Evolutionary conservation across 2,888 invertebrate genomes (phyloP).

Genomic region (Meteorus colon): DNA sequence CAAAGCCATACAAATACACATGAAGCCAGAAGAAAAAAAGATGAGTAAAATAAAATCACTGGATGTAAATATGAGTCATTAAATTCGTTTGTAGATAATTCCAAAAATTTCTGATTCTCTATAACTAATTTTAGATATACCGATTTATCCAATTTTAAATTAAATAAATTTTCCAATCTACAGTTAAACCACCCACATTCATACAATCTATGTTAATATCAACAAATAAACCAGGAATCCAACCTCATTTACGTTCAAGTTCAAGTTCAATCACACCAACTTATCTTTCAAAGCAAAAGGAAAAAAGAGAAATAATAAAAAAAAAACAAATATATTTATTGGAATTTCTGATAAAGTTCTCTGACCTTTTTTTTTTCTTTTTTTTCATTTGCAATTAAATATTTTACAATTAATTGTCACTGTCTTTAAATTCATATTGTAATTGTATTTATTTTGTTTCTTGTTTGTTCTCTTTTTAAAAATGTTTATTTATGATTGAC

Average conservation of each 20-base stretch:
- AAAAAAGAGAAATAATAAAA: neutral
- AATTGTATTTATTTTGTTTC: neutral
- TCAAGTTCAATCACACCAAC: slow-evolving; percentile 11
- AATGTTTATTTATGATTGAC: neutral
- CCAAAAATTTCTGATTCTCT: neutral
- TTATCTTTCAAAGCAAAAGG: neutral
- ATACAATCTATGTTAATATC: neutral
- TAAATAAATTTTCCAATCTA: too few species aligned
- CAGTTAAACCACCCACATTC: neutral
- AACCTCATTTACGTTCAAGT: slow-evolving; percentile 3
- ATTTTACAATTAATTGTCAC: neutral
- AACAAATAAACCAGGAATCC: neutral
- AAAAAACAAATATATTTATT: neutral
- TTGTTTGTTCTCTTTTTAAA: neutral
- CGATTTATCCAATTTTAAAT: neutral
- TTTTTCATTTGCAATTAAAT: neutral
- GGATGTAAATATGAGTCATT: neutral
- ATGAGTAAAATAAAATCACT: neutral
- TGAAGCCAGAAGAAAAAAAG: neutral
- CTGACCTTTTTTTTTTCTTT: too few species aligned
- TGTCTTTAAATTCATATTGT: neutral
- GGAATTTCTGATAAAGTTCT: slow-evolving; percentile 9
- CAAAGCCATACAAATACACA: neutral
- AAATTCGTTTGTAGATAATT: neutral
- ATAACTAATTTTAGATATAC: neutral